Evolutionary conservation across 2,113 vertebrate species (phyloP).

Genomic region (Anser cygnoides): DNA sequence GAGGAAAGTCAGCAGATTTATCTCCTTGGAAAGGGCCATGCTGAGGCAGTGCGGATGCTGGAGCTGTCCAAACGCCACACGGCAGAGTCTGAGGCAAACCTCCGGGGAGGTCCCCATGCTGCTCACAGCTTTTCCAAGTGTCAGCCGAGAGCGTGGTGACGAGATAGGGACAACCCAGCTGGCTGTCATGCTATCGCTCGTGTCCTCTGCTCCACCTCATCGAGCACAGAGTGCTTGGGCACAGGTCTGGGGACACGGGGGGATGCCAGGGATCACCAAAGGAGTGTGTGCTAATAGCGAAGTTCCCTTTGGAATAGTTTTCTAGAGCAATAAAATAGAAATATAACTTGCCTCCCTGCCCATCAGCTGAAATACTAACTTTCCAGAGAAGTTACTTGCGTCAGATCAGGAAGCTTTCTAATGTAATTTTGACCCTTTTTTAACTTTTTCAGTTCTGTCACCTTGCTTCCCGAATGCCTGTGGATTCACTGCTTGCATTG

Average conservation of each 20-base stretch:
- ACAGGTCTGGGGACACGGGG: no score
- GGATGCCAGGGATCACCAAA: no score
- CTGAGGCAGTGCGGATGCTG: not conserved
- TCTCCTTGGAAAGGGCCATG: not conserved
- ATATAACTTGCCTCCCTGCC: not conserved
- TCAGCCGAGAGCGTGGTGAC: rapidly evolving
- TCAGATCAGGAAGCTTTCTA: not conserved
- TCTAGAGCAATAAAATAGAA: not conserved
- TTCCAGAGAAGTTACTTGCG: not conserved
- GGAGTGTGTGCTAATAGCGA: not conserved
- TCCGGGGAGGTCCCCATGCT: not conserved
- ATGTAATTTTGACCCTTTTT: not conserved
- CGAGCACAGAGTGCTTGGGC: not conserved
- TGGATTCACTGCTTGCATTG: not conserved
- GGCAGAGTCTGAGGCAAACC: not conserved
- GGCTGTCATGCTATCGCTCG: rapidly evolving
- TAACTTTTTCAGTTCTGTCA: not conserved
- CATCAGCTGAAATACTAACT: not conserved
- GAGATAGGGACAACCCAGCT: not conserved
- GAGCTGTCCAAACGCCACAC: not conserved
- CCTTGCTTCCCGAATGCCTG: not conserved
- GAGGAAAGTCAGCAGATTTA: not conserved
- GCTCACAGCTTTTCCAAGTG: not conserved
- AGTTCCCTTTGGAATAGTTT: no score
- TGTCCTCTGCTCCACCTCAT: not conserved